phyloP scores from a whole-genome alignment of 2,888 invertebrate species.

The Eustalomyia histrio region DNA sequence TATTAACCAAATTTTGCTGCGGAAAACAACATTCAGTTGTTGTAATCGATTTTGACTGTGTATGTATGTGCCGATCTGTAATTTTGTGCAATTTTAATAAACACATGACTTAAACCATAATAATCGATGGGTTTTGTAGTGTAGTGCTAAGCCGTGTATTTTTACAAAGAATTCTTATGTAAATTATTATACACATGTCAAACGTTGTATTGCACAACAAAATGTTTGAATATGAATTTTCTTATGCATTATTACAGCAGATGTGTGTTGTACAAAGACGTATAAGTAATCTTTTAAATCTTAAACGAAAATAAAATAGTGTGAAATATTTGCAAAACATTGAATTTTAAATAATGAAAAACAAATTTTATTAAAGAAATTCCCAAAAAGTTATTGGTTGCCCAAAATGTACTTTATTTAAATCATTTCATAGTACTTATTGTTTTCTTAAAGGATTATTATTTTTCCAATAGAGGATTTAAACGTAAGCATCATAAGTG shows the following conservation, averaged over 20 bases:
- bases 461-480: no score
- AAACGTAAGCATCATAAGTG: no score
- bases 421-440: background rate
- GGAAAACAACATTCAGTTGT: no score
- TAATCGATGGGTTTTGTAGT: conserved; percentile 5
- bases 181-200: conserved; percentile 17
- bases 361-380: background rate
- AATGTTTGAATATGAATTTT: background rate
- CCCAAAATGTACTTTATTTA: background rate
- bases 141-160: background rate
- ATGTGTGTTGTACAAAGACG: background rate
- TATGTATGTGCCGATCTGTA: no score
- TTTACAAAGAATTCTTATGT: conserved; percentile 2
- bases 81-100: background rate
- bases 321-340: background rate
- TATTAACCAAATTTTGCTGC: no score
- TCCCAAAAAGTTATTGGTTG: background rate
- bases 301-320: background rate
- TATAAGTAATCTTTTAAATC: background rate
- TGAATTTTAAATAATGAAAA: background rate
- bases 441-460: background rate
- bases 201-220: background rate
- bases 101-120: conserved; percentile 2
- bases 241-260: conserved; percentile 11
- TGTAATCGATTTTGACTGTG: no score